Evolutionary conservation across 2,797 vertebrate species (phyloP).

Genomic region (Aphelocoma californica): DNA sequence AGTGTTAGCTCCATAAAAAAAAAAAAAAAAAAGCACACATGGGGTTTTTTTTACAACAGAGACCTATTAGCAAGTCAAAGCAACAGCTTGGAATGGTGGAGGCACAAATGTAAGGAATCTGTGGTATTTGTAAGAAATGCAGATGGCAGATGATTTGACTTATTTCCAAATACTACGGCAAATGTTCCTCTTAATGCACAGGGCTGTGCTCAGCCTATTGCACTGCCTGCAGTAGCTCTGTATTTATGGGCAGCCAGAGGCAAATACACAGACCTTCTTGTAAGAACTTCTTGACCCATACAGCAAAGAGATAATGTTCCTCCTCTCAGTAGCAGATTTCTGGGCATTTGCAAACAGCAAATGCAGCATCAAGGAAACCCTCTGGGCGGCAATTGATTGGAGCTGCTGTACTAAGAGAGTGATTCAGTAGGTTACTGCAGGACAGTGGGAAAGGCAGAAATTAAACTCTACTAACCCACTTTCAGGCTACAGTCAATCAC

Average conservation of each 20-base stretch:
- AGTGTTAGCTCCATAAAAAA: neutral
- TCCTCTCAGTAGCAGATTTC: neutral
- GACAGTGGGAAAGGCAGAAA: neutral
- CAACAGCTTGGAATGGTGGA: conserved; percentile 41
- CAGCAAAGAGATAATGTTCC: neutral
- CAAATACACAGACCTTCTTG: neutral
- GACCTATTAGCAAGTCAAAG: conserved; percentile 54
- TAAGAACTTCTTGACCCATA: neutral
- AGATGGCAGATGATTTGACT: conserved; percentile 53
- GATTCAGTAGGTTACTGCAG: neutral
- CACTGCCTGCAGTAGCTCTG: neutral
- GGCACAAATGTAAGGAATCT: conserved; percentile 54
- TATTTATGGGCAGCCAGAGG: neutral
- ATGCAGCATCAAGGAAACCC: conserved; percentile 10
- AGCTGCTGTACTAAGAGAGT: neutral
- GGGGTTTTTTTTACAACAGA: neutral
- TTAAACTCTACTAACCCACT: neutral
- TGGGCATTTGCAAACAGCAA: neutral
- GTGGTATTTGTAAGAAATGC: conserved; percentile 60
- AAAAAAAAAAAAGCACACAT: neutral
- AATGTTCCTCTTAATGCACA: neutral
- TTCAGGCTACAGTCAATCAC: neutral
- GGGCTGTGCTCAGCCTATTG: neutral
- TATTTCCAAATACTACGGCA: conserved; percentile 54
- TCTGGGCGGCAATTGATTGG: neutral